A percentile compares a stretch with the other conserved stretches of the same genome.
Conservation (phyloP, 2,888 invertebrate genomes). For the Neocrepidodera transversa region DNA sequence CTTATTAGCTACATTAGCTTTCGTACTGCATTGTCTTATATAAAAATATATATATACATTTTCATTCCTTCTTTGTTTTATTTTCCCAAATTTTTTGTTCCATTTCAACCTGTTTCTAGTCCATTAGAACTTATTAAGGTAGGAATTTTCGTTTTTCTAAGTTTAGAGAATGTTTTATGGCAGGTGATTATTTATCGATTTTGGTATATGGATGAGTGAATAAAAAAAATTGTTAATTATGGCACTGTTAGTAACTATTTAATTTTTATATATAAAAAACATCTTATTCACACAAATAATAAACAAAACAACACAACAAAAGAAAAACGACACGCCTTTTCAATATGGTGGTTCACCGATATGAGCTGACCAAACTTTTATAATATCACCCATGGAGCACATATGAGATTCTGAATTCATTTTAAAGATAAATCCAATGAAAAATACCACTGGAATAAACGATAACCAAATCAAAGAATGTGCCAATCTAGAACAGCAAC, state of each 20-base stretch:
- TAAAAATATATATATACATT: neutral
- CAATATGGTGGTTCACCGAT: conserved; percentile 41
- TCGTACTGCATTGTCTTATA: conserved; percentile 40
- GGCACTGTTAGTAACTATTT: conserved; percentile 17
- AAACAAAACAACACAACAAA: conserved; percentile 25
- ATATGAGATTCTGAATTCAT: conserved; percentile 39
- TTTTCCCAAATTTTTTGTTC: no score
- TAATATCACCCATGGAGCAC: conserved; percentile 41
- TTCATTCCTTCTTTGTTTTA: no score
- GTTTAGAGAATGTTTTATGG: no score
- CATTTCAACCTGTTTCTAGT: neutral
- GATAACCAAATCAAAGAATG: conserved; percentile 10
- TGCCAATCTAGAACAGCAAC: conserved; percentile 14
- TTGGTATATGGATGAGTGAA: no score
- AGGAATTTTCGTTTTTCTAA: no score
- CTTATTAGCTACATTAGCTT: conserved; percentile 37
- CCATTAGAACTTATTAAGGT: no score
- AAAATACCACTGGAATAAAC: conserved; percentile 17
- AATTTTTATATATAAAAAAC: conserved; percentile 28
- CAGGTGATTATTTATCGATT: no score
- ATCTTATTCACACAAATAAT: no score
- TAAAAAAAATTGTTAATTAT: neutral
- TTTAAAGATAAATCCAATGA: conserved; percentile 29
- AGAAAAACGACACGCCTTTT: no score
- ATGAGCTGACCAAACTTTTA: conserved; percentile 32